Evolutionary conservation across 2,113 vertebrate genomes (phyloP), one percentile per base, ranked within the genome.

Genomic region (Octodon degus): DNA sequence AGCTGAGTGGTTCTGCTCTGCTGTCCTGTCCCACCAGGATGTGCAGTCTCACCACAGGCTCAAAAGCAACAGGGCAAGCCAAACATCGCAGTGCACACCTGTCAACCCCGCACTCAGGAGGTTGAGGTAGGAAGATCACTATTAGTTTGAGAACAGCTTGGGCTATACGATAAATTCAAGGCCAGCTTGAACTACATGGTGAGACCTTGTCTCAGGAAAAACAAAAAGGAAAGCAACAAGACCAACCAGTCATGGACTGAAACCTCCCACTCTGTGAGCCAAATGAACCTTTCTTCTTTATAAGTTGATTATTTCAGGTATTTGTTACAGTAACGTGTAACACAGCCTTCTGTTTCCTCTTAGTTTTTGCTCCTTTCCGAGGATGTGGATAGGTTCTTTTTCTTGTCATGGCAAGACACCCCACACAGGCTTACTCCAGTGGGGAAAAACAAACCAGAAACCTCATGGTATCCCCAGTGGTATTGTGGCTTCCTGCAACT

Each of bases 361-460:
- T 8, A 32, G 2, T 62, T 86, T 68, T 50, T 3, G 9, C 65
- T 62, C 1, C 12, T 79, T 68, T 37, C 70, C 50, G 27, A 85
- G 87, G 14, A 60, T 53, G 34, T 80, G 27, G 17, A 12, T 55
- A 5, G 22, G 32, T 81, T 47, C 81, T 22, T 19, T 37, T 34
- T 40, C 12, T 17, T 7, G 3, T 68, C 62, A 24, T 62, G 40
- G 0, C 55, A 14, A n/a, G 32, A 74, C 58, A 58, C 7, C 14
- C 3, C 2, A 0, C 8, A 0, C 7, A 30, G 40, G 55, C 34
- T 37, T 27, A 5, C 43, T 53, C 32, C 47, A 62, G 7, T 9
- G 74, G 32, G 40, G 47, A 62, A 65, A 47, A 76, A 19, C 30
- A 90, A 81, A 37, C 43, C 86, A 37, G 55, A 74, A 74, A 53